A percentile compares a stretch with the other conserved stretches of the same genome.
Evolutionary conservation across 2,113 vertebrate genomes (phyloP).

Genomic region (Pampusana beccarii): DNA sequence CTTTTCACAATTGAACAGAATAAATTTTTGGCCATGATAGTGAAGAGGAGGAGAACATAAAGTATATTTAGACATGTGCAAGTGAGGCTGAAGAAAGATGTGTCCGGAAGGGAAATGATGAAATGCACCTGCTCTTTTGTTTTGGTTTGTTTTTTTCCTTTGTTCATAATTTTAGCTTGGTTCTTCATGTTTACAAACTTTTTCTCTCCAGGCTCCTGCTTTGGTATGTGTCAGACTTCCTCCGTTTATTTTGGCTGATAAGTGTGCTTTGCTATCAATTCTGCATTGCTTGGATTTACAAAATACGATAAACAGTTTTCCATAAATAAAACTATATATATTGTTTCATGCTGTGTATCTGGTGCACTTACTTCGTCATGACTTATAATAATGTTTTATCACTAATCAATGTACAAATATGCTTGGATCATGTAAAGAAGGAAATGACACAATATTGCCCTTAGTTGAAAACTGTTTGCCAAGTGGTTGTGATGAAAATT

Average conservation of each 20-base stretch:
- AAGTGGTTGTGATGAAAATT: background rate
- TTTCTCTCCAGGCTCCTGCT: background rate
- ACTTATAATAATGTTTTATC: background rate
- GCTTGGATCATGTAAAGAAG: background rate
- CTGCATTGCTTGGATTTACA: background rate
- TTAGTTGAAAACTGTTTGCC: background rate
- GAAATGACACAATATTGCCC: background rate
- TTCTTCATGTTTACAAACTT: background rate
- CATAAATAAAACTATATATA: background rate
- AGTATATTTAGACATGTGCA: background rate
- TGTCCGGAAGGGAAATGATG: background rate
- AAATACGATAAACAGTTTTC: background rate
- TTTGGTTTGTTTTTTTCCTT: background rate
- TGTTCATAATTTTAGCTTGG: background rate
- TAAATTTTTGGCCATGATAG: background rate
- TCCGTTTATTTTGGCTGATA: constrained; percentile 3
- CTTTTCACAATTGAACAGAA: background rate
- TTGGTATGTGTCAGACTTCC: background rate
- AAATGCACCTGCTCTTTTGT: background rate
- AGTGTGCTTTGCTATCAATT: background rate
- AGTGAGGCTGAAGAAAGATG: background rate
- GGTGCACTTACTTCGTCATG: background rate
- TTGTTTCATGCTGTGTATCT: background rate
- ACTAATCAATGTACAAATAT: background rate
- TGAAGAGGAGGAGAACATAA: background rate